phyloP scores from a whole-genome alignment of 2,888 invertebrate genomes.

The Mythimna pallens region DNA sequence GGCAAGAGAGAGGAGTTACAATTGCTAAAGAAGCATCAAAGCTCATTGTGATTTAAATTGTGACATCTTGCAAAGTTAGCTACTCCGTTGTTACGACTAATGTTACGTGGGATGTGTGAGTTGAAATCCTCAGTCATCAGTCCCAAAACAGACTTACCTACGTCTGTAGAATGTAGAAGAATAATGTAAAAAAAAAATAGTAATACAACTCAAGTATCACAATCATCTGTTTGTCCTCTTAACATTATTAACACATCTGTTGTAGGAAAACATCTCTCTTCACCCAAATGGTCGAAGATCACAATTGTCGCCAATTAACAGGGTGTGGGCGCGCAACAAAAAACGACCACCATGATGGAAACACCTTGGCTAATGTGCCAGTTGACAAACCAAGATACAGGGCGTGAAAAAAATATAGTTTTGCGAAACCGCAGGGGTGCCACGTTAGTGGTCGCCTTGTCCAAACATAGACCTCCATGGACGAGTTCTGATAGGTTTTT shows the following conservation, averaged over 20 bases:
- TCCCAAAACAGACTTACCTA: background rate
- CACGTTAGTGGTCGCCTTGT: constrained; percentile 78
- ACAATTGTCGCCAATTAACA: constrained; percentile 90
- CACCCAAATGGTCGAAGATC: constrained; percentile 83
- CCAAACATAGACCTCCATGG: constrained; percentile 85
- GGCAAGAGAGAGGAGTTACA: background rate
- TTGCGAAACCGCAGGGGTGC: constrained; percentile 85
- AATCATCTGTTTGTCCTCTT: constrained; percentile 42
- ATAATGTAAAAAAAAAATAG: constrained; percentile 12
- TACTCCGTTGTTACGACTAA: constrained; percentile 8
- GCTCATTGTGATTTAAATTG: constrained; percentile 4
- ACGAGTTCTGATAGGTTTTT: constrained; percentile 58
- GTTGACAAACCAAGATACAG: constrained; percentile 85
- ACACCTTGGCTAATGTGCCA: constrained; percentile 89
- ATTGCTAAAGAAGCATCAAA: background rate
- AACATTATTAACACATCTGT: constrained; percentile 81
- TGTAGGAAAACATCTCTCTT: constrained; percentile 87
- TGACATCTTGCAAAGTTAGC: constrained; percentile 3
- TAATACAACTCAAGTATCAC: constrained; percentile 27
- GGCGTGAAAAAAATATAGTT: constrained; percentile 77
- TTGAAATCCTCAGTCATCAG: constrained; percentile 35
- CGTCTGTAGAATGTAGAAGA: background rate
- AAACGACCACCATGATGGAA: constrained; percentile 86
- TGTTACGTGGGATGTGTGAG: constrained; percentile 21
- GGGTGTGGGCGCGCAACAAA: constrained; percentile 77